Percentiles rank a stretch among this genome's conserved stretches.
These are phyloP conservation scores for Platerodrilus igneus DNA, from an alignment of 2,888 invertebrate species.

Conservation along the genomic window DNA sequence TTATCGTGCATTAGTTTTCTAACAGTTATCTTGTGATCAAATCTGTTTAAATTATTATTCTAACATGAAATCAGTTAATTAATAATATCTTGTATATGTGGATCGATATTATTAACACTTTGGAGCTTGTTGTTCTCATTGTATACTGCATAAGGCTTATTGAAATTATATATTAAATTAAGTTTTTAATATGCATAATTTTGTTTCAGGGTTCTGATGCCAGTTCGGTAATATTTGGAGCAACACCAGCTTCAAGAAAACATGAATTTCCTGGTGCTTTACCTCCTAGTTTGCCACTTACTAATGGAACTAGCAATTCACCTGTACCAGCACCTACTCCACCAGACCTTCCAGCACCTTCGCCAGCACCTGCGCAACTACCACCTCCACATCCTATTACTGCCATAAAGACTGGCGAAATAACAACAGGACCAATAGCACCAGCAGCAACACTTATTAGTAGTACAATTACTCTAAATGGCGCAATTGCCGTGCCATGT, in stretches of 20 bases:
- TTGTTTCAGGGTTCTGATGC: slow-evolving; percentile 67
- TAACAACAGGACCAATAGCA: slow-evolving; percentile 28
- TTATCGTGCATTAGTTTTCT: too few relatives aligned
- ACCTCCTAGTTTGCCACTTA: slow-evolving; percentile 55
- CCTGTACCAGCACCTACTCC: slow-evolving; percentile 61
- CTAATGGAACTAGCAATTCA: slow-evolving; percentile 60
- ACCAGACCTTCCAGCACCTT: slow-evolving; percentile 61
- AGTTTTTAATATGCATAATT: too few relatives aligned
- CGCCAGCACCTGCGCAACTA: slow-evolving; percentile 66
- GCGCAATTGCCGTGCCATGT: slow-evolving; percentile 32
- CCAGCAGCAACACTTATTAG: slow-evolving; percentile 31
- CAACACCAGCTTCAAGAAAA: slow-evolving; percentile 62
- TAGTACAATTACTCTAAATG: slow-evolving; percentile 33
- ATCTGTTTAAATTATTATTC: too few relatives aligned
- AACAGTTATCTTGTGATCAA: too few relatives aligned
- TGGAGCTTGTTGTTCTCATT: too few relatives aligned
- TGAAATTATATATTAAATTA: too few relatives aligned
- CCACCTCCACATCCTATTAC: slow-evolving; percentile 46
- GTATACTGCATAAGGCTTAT: too few relatives aligned
- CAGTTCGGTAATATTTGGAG: slow-evolving; percentile 55
- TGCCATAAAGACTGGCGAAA: slow-evolving; percentile 32
- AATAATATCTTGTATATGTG: too few relatives aligned
- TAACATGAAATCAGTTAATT: too few relatives aligned
- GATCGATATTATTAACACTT: too few relatives aligned
- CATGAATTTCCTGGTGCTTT: slow-evolving; percentile 58